Evolutionary conservation across 1,140 invertebrate genomes (phyloP).

Genomic region (Dolichoris vasculosae): DNA sequence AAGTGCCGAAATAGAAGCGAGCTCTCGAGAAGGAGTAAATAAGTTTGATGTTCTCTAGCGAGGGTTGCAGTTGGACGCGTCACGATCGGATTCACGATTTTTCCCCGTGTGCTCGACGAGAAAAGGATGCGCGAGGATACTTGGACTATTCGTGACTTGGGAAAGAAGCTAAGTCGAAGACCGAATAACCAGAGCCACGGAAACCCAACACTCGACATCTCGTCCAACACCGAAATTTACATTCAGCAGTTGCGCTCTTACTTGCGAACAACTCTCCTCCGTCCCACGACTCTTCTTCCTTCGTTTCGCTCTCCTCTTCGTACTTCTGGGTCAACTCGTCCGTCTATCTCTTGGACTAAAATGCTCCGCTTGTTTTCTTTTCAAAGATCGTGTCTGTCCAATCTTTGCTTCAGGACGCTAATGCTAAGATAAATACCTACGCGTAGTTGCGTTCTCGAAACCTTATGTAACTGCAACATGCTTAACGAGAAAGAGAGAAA

Average conservation of each 20-base stretch:
- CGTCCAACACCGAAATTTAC: slow-evolving; percentile 22
- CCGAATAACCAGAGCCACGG: not conserved
- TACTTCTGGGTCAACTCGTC: not conserved
- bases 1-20: not conserved
- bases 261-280: not conserved
- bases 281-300: too few species aligned
- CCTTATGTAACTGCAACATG: slow-evolving; percentile 10
- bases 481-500: not conserved
- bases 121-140: not conserved
- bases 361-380: not conserved
- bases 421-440: slow-evolving; percentile 35
- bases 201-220: not conserved
- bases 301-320: not conserved
- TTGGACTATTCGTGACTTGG: not conserved
- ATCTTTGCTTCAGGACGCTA: not conserved
- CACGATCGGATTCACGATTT: not conserved
- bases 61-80: not conserved
- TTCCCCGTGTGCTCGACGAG: too few species aligned
- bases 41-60: slow-evolving; percentile 8
- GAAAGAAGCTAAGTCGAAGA: not conserved
- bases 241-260: slow-evolving; percentile 19
- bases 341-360: not conserved
- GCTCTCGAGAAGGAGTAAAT: not conserved
- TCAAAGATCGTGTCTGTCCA: not conserved
- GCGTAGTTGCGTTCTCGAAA: not conserved